phyloP scores from a whole-genome alignment of 1,140 invertebrate species.

The Coboldia fuscipes region DNA sequence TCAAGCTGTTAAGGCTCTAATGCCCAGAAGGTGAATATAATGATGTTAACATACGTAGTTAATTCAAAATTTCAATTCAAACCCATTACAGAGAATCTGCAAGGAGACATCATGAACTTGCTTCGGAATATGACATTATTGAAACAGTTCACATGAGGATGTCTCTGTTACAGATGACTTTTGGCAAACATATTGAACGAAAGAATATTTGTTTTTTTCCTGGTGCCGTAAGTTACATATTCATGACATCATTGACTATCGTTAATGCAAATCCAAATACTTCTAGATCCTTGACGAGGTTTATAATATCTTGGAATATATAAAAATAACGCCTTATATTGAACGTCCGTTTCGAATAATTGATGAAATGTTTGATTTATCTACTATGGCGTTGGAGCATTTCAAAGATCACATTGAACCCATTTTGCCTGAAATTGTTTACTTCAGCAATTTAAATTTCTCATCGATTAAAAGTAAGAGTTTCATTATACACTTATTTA shows the following conservation, averaged over 20 bases:
- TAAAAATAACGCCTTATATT: constrained; percentile 58
- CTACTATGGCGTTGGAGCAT: constrained; percentile 84
- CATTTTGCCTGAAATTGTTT: constrained; percentile 64
- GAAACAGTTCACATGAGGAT: constrained; percentile 76
- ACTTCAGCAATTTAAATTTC: constrained; percentile 57
- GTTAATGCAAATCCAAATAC: background rate
- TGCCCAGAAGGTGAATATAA: constrained; percentile 41
- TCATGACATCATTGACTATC: background rate
- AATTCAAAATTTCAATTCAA: too few relatives aligned
- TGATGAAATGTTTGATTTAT: constrained; percentile 77
- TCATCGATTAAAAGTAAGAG: constrained; percentile 23
- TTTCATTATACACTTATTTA: background rate
- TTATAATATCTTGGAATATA: constrained; percentile 58
- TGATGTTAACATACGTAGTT: too few relatives aligned
- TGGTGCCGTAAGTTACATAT: constrained; percentile 42
- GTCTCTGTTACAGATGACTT: constrained; percentile 69
- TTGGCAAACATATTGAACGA: constrained; percentile 77
- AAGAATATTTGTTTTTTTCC: constrained; percentile 80
- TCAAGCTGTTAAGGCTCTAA: constrained; percentile 67
- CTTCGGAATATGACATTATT: constrained; percentile 71
- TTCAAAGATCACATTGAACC: constrained; percentile 79
- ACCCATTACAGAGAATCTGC: constrained; percentile 48
- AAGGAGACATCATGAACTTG: constrained; percentile 57
- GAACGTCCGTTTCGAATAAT: constrained; percentile 69
- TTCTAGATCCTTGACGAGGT: constrained; percentile 45